These are phyloP conservation scores for Epinephelus moara DNA, from an alignment of 2,113 vertebrate species.

Conservation along the genomic window DNA sequence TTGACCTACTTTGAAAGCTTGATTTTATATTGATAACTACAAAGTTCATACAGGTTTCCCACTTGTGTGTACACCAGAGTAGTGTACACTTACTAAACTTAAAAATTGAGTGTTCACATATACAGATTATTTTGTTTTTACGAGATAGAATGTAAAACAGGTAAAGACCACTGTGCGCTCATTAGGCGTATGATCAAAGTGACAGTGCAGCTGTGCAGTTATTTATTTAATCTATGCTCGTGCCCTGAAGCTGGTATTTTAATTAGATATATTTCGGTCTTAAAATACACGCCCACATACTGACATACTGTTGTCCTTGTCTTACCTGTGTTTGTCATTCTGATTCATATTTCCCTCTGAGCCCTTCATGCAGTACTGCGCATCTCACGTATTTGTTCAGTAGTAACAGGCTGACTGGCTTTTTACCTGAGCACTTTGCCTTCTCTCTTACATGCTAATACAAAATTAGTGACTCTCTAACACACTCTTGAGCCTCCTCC, in stretches of 20 bases:
- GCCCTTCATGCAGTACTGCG: background rate
- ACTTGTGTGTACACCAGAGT: background rate
- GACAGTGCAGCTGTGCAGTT: background rate
- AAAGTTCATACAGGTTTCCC: background rate
- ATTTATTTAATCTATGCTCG: background rate
- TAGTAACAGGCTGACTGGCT: background rate
- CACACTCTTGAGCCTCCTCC: background rate
- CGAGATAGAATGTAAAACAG: background rate
- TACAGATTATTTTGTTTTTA: no score
- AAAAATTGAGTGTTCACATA: no score
- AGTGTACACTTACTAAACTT: background rate
- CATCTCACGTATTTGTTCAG: background rate
- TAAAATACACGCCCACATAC: background rate
- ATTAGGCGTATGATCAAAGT: background rate
- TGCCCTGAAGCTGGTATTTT: background rate
- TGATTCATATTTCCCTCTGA: background rate
- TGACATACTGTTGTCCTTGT: background rate
- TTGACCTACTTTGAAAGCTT: slow-evolving; percentile 9
- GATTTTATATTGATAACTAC: background rate
- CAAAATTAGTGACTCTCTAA: background rate
- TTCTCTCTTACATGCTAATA: background rate
- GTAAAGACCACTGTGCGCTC: background rate
- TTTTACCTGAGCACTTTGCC: slow-evolving; percentile 4
- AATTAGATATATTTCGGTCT: background rate
- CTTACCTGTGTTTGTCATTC: background rate